A percentile compares a stretch with the other conserved stretches of the same genome.
phyloP scores from a whole-genome alignment of 1,140 invertebrate species.

The Lasioglossum albipes region DNA sequence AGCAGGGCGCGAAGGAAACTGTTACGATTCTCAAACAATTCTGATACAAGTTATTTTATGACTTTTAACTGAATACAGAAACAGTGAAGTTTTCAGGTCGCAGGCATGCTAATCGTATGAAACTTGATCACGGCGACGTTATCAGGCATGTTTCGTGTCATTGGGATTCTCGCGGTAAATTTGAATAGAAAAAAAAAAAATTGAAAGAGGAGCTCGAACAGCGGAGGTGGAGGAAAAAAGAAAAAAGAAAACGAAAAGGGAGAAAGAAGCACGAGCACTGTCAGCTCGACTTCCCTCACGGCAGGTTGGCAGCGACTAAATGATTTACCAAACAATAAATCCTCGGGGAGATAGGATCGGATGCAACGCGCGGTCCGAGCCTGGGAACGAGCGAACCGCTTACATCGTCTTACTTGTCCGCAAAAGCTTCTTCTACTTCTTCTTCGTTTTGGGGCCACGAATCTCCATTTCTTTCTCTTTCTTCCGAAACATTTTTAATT shows the following conservation, averaged over 20 bases:
- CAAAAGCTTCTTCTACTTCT: slow-evolving; percentile 53
- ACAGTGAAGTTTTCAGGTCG: background rate
- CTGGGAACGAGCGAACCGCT: slow-evolving; percentile 68
- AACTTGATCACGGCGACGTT: slow-evolving; percentile 23
- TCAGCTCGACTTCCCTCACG: slow-evolving; percentile 69
- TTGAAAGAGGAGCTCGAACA: slow-evolving; percentile 31
- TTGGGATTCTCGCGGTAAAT: background rate
- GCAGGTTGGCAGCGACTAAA: slow-evolving; percentile 80
- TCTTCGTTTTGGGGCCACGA: slow-evolving; percentile 43
- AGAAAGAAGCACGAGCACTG: slow-evolving; percentile 50
- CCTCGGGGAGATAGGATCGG: slow-evolving; percentile 78
- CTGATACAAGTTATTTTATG: too few relatives aligned
- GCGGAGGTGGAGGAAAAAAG: slow-evolving; percentile 33
- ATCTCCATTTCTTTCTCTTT: slow-evolving; percentile 14
- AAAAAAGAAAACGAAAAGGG: slow-evolving; percentile 37
- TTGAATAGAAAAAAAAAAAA: slow-evolving; percentile 16
- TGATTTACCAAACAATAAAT: slow-evolving; percentile 81
- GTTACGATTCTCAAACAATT: too few relatives aligned
- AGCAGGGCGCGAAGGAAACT: too few relatives aligned
- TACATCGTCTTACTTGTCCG: slow-evolving; percentile 52
- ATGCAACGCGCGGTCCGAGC: slow-evolving; percentile 66
- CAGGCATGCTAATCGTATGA: slow-evolving; percentile 4
- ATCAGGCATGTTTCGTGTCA: slow-evolving; percentile 9
- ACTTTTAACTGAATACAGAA: background rate
- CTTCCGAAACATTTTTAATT: slow-evolving; percentile 18